These are phyloP conservation scores for Recurvirostra avosetta DNA, from an alignment of 2,113 vertebrate species.

Conservation along the genomic window DNA sequence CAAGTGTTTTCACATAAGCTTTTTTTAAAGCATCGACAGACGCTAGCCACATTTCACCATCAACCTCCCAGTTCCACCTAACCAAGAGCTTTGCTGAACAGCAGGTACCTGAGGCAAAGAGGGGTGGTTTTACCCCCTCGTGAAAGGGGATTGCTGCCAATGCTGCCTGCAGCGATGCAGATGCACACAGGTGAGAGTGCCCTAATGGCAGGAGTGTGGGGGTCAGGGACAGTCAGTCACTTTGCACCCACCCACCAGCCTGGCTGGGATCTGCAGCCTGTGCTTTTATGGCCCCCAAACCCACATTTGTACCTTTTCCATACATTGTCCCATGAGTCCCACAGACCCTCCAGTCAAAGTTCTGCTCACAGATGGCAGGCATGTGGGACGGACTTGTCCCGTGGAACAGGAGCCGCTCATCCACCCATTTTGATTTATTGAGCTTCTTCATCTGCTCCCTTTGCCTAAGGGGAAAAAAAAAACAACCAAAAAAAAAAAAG, in stretches of 20 bases:
- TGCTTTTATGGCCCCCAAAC: not conserved
- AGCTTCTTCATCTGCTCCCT: conserved; percentile 85
- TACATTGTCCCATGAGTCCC: conserved; percentile 83
- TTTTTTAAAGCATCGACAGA: not conserved
- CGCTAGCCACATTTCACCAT: not conserved
- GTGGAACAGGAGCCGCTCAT: conserved; percentile 85
- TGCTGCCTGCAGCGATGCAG: not conserved
- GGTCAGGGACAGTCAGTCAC: not conserved
- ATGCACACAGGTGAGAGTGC: not conserved
- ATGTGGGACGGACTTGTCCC: conserved; percentile 74
- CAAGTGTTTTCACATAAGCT: accelerated
- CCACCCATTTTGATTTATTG: conserved; percentile 38
- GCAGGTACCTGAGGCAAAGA: not conserved
- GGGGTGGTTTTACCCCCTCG: not conserved
- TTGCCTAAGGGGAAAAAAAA: conserved; percentile 75
- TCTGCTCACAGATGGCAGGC: conserved; percentile 81
- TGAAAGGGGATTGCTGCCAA: not conserved
- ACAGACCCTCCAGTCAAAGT: conserved; percentile 93
- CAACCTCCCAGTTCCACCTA: not conserved
- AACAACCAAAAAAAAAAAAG: not conserved
- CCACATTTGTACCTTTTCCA: conserved; percentile 83
- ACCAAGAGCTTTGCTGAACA: not conserved
- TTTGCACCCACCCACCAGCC: not conserved
- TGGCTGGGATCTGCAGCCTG: not conserved
- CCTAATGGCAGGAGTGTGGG: not conserved